These are phyloP conservation scores for Melanotaenia pygmaea DNA, from an alignment of 2,797 vertebrate species.

Conservation along the genomic window DNA sequence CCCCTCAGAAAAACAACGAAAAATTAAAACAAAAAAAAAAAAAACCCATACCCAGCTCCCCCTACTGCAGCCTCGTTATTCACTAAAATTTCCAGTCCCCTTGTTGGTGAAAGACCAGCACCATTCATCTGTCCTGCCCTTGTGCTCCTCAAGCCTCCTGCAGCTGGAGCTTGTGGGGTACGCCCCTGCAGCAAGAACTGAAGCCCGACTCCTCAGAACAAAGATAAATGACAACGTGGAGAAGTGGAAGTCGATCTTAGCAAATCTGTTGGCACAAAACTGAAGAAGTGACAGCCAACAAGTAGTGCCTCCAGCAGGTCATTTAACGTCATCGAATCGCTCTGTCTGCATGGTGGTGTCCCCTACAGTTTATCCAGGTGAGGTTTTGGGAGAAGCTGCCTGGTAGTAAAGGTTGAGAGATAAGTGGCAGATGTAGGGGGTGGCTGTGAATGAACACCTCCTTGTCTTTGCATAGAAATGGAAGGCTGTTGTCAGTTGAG, in stretches of 20 bases:
- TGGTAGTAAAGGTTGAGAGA: conserved; percentile 64
- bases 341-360: conserved; percentile 44
- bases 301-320: conserved; percentile 60
- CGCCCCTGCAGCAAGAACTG: conserved; percentile 42
- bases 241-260: conserved; percentile 59
- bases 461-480: conserved; percentile 87
- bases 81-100: conserved; percentile 43
- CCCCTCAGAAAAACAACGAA: neutral
- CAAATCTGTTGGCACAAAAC: conserved; percentile 68
- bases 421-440: conserved; percentile 50
- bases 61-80: conserved; percentile 35
- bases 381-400: conserved; percentile 70
- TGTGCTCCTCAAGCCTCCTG: conserved; percentile 44
- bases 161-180: conserved; percentile 37
- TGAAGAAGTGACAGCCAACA: conserved; percentile 51
- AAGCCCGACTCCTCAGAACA: conserved; percentile 19
- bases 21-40: neutral
- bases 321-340: conserved; percentile 61
- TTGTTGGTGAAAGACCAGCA: conserved; percentile 54
- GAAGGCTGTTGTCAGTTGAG: conserved; percentile 79
- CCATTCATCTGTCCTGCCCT: conserved; percentile 61
- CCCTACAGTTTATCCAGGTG: conserved; percentile 34
- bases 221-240: conserved; percentile 55
- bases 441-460: conserved; percentile 73
- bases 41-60: neutral